Evolutionary conservation across 2,113 vertebrate genomes (phyloP).

Genomic region (Otus sunia): DNA sequence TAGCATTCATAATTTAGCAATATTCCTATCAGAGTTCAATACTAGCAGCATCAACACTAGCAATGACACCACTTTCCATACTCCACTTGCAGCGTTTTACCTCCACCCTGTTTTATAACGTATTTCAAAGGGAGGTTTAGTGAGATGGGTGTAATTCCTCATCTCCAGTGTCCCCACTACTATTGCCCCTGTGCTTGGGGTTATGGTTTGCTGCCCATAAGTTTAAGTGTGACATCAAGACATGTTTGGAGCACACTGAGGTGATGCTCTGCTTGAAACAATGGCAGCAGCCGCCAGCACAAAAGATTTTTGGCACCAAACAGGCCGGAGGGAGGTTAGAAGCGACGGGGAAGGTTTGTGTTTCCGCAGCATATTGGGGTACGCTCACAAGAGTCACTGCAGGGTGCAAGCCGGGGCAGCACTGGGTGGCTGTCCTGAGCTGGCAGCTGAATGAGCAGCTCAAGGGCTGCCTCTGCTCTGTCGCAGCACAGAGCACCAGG

Average conservation of each 20-base stretch:
- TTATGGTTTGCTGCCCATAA: not conserved
- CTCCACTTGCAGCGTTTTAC: fast-evolving
- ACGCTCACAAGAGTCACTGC: not conserved
- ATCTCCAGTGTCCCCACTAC: not conserved
- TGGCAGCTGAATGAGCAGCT: not conserved
- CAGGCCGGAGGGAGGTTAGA: fast-evolving
- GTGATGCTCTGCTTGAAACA: not conserved
- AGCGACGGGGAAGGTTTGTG: not conserved
- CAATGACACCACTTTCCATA: not conserved
- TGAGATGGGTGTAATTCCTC: not conserved
- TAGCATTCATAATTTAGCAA: not conserved
- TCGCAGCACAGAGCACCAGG: not conserved
- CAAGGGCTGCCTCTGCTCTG: not conserved
- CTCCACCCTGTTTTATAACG: fast-evolving
- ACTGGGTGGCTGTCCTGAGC: not conserved
- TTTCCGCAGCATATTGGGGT: not conserved
- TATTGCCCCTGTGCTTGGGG: not conserved
- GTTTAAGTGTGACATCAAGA: not conserved
- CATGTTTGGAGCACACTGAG: fast-evolving
- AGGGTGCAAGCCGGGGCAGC: not conserved
- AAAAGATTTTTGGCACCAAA: not conserved
- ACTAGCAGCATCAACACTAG: fast-evolving
- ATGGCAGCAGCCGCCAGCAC: not conserved
- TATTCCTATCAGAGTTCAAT: not conserved
- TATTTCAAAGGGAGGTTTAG: not conserved